A percentile compares a stretch with the other conserved stretches of the same genome.
Evolutionary conservation across 1,140 invertebrate genomes (phyloP).

Genomic region (Cydia pomonella): DNA sequence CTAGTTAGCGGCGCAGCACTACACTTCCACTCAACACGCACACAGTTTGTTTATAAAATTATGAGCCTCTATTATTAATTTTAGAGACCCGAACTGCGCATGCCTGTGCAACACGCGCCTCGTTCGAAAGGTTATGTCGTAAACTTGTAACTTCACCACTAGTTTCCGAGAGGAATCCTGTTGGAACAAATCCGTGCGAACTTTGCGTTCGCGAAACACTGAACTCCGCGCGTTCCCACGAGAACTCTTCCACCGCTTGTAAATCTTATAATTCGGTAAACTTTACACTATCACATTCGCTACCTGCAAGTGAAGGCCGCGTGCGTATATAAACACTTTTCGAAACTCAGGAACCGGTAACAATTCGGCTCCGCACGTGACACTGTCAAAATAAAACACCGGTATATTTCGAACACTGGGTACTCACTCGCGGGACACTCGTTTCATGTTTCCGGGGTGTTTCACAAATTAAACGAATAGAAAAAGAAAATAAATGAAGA

Average conservation of each 20-base stretch:
- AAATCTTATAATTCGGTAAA: slow-evolving; percentile 46
- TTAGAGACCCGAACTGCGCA: slow-evolving; percentile 68
- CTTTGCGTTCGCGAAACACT: slow-evolving; percentile 47
- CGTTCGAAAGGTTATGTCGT: slow-evolving; percentile 73
- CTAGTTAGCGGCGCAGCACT: slow-evolving; percentile 56
- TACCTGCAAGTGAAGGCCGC: slow-evolving; percentile 75
- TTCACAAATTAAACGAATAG: slow-evolving; percentile 77
- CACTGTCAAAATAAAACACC: slow-evolving; percentile 73
- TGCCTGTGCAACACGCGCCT: slow-evolving; percentile 71
- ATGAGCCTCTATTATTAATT: slow-evolving; percentile 71
- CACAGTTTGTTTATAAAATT: slow-evolving; percentile 76
- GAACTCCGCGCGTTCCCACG: slow-evolving; percentile 46
- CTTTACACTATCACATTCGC: slow-evolving; percentile 61
- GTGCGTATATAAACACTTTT: slow-evolving; percentile 71
- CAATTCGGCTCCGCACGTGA: slow-evolving; percentile 74
- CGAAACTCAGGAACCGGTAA: slow-evolving; percentile 75
- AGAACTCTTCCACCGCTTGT: slow-evolving; percentile 47
- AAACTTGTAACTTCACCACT: slow-evolving; percentile 59
- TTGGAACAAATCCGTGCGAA: slow-evolving; percentile 56
- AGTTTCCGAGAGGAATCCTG: slow-evolving; percentile 66
- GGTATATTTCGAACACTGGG: slow-evolving; percentile 52
- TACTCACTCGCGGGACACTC: slow-evolving; percentile 59
- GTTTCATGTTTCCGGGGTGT: slow-evolving; percentile 58
- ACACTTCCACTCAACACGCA: slow-evolving; percentile 53
- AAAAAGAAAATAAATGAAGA: slow-evolving; percentile 80